Conservation (phyloP, 2,888 invertebrate species). For the Euclidia mi region DNA sequence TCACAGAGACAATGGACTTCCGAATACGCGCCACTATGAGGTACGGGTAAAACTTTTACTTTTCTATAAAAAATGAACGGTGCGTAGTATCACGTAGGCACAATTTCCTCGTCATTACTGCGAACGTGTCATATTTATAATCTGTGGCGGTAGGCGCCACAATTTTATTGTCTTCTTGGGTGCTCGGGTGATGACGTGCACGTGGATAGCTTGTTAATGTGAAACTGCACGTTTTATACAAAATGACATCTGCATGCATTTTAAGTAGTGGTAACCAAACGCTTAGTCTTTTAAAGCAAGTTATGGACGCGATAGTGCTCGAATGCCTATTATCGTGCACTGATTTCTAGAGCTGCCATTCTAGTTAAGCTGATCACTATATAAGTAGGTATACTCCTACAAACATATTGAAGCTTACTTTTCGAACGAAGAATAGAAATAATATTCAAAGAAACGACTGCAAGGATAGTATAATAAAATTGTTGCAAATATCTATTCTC, state of each 20-base stretch:
- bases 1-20: slow-evolving; percentile 74
- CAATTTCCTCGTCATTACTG: slow-evolving; percentile 85
- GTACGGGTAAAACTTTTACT: slow-evolving; percentile 79
- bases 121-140: slow-evolving; percentile 79
- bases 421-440: too few species aligned
- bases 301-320: too few species aligned
- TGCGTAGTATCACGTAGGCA: slow-evolving; percentile 79
- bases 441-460: too few species aligned
- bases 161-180: slow-evolving; percentile 78
- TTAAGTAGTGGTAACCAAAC: neutral
- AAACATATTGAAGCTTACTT: too few species aligned
- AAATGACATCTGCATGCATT: slow-evolving; percentile 8
- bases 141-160: slow-evolving; percentile 85
- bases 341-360: too few species aligned
- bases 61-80: slow-evolving; percentile 69
- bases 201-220: slow-evolving; percentile 57
- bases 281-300: too few species aligned
- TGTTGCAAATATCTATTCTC: too few species aligned
- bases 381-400: too few species aligned
- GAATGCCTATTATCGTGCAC: too few species aligned
- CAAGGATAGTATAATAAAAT: too few species aligned
- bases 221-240: slow-evolving; percentile 39
- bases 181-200: slow-evolving; percentile 64
- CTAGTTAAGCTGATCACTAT: too few species aligned
- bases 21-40: slow-evolving; percentile 75